A percentile compares a stretch with the other conserved stretches of the same genome.
Evolutionary conservation across 2,888 invertebrate genomes (phyloP).

Genomic region (Gerris lacustris): DNA sequence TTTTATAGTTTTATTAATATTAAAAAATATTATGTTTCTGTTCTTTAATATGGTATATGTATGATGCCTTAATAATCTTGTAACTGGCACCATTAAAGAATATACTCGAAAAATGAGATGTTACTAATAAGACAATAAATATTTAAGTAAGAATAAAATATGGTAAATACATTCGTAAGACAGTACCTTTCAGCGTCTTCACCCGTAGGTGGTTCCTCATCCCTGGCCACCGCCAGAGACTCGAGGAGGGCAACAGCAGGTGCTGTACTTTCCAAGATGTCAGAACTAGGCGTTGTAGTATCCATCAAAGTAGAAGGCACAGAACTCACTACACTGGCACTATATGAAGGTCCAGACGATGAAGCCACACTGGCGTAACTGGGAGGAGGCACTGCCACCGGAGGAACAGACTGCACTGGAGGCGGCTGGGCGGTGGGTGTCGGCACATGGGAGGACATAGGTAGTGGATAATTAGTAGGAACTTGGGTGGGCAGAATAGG

Average conservation of each 20-base stretch:
- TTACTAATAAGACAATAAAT: no score
- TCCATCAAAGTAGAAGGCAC: constrained; percentile 23
- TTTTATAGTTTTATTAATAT: no score
- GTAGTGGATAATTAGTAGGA: constrained; percentile 19
- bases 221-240: constrained; percentile 37
- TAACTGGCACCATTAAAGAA: no score
- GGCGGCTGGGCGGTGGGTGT: constrained; percentile 18
- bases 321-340: constrained; percentile 20
- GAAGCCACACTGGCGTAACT: constrained; percentile 14
- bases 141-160: no score
- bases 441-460: constrained; percentile 19
- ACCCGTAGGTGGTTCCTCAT: constrained; percentile 36
- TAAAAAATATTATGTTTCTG: no score
- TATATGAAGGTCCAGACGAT: constrained; percentile 10
- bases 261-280: constrained; percentile 12
- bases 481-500: constrained; percentile 22
- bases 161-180: no score
- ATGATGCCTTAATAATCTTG: no score
- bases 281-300: constrained; percentile 15
- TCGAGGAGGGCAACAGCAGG: constrained; percentile 35
- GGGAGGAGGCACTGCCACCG: constrained; percentile 19
- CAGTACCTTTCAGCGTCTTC: constrained; percentile 41
- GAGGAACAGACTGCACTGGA: constrained; percentile 21
- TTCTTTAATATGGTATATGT: no score
- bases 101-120: no score